Evolutionary conservation across 2,113 vertebrate genomes (phyloP).

Genomic region (Riparia riparia): DNA sequence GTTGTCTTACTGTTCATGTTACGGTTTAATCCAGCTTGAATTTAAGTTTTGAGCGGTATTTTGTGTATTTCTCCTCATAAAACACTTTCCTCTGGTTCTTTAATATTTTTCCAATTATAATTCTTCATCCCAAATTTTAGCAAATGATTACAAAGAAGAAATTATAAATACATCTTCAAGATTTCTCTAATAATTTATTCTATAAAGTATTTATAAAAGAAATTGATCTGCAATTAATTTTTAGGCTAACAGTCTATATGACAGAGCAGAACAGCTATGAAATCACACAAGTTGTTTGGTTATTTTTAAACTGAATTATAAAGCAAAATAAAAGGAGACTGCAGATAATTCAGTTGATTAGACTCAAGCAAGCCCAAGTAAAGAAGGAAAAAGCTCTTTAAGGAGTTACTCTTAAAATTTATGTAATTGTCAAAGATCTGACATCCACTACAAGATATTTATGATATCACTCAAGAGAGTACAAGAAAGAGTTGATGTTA

Average conservation of each 20-base stretch:
- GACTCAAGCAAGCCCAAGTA: neutral
- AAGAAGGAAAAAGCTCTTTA: neutral
- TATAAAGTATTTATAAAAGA: neutral
- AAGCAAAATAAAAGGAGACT: neutral
- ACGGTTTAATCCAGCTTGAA: neutral
- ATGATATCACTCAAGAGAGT: neutral
- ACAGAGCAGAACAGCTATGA: neutral
- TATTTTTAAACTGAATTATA: neutral
- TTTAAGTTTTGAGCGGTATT: neutral
- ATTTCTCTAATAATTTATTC: neutral
- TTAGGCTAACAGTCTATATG: neutral
- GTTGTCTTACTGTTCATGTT: neutral
- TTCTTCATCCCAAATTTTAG: neutral
- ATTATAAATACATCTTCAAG: neutral
- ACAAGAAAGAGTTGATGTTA: neutral
- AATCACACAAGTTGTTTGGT: neutral
- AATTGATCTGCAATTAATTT: neutral
- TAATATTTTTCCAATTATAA: neutral
- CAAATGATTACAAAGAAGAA: neutral
- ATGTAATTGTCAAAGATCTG: neutral
- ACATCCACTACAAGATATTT: neutral
- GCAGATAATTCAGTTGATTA: neutral
- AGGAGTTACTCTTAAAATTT: neutral
- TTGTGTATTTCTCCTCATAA: neutral
- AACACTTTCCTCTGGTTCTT: neutral